phyloP scores from a whole-genome alignment of 2,888 invertebrate species.

The Acrocyrtus sp. region DNA sequence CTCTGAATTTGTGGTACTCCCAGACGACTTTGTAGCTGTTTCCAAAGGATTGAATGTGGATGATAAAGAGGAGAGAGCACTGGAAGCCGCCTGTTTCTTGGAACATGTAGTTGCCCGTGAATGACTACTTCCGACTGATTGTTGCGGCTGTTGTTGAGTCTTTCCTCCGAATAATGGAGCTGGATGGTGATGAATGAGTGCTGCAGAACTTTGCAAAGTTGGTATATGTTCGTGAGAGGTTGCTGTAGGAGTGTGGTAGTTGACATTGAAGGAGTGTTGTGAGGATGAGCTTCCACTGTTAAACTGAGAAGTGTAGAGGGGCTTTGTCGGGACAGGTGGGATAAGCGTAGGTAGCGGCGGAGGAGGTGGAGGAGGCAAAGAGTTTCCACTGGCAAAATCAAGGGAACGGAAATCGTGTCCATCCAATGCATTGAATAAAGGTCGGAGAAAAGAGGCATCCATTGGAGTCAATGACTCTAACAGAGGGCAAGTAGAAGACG shows the following conservation, averaged over 20 bases:
- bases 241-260: not conserved
- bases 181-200: constrained; percentile 10
- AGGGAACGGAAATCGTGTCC: constrained; percentile 27
- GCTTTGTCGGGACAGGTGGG: constrained; percentile 18
- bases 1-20: not conserved
- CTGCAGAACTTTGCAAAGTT: not conserved
- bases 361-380: constrained; percentile 16
- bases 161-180: not conserved
- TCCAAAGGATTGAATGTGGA: not conserved
- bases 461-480: constrained; percentile 29
- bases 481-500: constrained; percentile 17
- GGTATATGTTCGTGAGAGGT: not conserved
- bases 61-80: not conserved
- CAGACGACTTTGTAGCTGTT: not conserved
- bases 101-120: not conserved
- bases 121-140: no score
- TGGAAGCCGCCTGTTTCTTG: not conserved
- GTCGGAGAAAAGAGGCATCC: constrained; percentile 38
- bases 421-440: constrained; percentile 29
- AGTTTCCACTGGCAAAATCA: constrained; percentile 8
- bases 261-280: not conserved
- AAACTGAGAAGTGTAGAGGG: constrained; percentile 20
- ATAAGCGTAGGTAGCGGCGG: constrained; percentile 14
- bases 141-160: not conserved
- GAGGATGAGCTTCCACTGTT: not conserved